Base-by-base conservation (phyloP, 1,140 invertebrate genomes). In the Bombus soroeensis region DNA sequence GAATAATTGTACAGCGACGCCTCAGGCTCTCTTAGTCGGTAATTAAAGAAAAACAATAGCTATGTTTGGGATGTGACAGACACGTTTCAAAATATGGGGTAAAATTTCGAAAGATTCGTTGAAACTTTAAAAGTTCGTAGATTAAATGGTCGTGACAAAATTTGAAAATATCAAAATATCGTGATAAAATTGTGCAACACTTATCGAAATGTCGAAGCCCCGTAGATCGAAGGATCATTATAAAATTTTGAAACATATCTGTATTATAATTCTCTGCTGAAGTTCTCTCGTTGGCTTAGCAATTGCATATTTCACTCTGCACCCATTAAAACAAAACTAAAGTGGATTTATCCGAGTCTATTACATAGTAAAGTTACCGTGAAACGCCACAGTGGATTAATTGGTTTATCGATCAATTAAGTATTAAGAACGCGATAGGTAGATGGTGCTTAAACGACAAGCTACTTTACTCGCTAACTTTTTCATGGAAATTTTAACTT, bases 1-100 rank as follows among this genome's bases (percentile, higher is more conserved):
- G 75, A 83, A 79, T 41, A 83, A 79, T 83, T 75, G 68, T 84
- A 70, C 43, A n/a, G 37, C 47, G 47, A 28, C 13, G 37, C 28
- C 47, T 1, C 9, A 5, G 9, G 18, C 53, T 82, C 28, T 13
- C 28, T 64, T 64, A 28, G 28, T 62, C 28, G 66, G 15, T 34
- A 64, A 82, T 74, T 74, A 28, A 37, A 82, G 10, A 43, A n/a
- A 53, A 53, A 53, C 47, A 53, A 53, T 53, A 53, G 47, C 47
- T 53, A 53, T 22, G 18, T 22, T 53, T 22, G 47, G 1, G 6
- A 0, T 53, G 1, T 53, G 47, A 53, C 18, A 53, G 47, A 22
- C 18, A 22, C 47, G 47, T 59, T 59, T n/a, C 59, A 10, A 62
- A 62, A 13, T 10, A 28, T 28, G 9, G 12, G 10, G 59, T n/a